A percentile compares a stretch with the other conserved stretches of the same genome.
These are phyloP conservation scores for Leptopilina boulardi DNA, from an alignment of 1,140 invertebrate species.

Conservation along the genomic window DNA sequence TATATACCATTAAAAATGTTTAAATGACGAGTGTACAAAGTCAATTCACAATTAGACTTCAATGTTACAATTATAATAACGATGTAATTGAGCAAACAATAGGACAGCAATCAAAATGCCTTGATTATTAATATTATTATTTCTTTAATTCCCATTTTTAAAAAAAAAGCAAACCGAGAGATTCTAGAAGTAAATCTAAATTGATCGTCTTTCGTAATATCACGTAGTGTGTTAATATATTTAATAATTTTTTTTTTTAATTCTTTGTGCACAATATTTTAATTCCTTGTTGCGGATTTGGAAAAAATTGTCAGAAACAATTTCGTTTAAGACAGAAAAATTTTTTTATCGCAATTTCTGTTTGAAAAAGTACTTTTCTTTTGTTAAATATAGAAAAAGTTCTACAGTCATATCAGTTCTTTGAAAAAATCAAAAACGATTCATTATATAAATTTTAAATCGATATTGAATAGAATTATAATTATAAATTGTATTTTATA, in stretches of 20 bases:
- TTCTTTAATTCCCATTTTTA: neutral
- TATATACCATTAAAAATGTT: conserved; percentile 50
- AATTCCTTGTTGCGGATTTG: conserved; percentile 17
- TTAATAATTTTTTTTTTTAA: conserved; percentile 1
- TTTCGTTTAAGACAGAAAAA: neutral
- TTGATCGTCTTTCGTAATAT: conserved; percentile 33
- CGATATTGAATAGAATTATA: conserved; percentile 1
- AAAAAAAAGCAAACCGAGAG: conserved; percentile 40
- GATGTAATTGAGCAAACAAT: conserved; percentile 58
- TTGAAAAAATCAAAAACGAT: neutral
- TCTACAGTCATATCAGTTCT: conserved; percentile 11
- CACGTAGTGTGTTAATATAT: conserved; percentile 27
- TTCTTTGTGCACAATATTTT: conserved; percentile 45
- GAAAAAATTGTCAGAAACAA: neutral
- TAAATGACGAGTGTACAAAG: conserved; percentile 52
- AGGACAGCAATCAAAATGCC: conserved; percentile 54
- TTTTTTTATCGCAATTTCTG: neutral
- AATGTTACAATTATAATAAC: conserved; percentile 33
- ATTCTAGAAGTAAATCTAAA: conserved; percentile 42
- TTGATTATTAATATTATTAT: conserved; percentile 21
- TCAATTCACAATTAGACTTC: conserved; percentile 46
- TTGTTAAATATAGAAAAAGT: neutral
- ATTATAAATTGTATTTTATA: conserved; percentile 3
- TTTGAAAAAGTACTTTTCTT: conserved; percentile 8
- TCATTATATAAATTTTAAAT: neutral